Evolutionary conservation across 2,113 vertebrate genomes (phyloP).

Genomic region (Ammodytes dubius): DNA sequence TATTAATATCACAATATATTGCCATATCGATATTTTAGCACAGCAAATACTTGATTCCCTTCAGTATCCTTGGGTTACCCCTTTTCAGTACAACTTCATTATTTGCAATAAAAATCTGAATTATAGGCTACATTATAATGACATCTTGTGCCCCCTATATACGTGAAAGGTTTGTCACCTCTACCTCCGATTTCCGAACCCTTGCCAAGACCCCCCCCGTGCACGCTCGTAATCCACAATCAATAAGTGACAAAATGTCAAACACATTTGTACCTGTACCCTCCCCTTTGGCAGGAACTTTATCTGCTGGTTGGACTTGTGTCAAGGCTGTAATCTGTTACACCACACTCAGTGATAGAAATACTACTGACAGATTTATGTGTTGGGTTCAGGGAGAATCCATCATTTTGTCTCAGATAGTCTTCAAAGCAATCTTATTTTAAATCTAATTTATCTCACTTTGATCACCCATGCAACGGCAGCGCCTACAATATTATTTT

Average conservation of each 20-base stretch:
- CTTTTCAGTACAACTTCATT: too few species aligned
- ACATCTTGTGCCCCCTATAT: conserved; percentile 22
- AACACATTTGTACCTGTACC: conserved; percentile 62
- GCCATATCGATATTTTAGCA: too few species aligned
- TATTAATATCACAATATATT: too few species aligned
- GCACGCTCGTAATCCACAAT: conserved; percentile 40
- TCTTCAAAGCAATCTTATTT: conserved; percentile 29
- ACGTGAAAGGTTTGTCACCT: neutral
- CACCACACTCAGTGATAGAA: conserved; percentile 25
- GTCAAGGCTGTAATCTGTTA: conserved; percentile 53
- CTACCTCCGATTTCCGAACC: conserved; percentile 25
- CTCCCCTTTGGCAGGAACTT: conserved; percentile 30
- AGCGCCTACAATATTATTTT: conserved; percentile 12
- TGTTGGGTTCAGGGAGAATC: conserved; percentile 12
- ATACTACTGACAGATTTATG: conserved; percentile 45
- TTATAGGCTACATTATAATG: neutral
- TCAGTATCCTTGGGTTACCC: too few species aligned
- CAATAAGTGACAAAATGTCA: conserved; percentile 72
- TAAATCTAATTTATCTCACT: conserved; percentile 37
- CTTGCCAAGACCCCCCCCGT: conserved; percentile 24
- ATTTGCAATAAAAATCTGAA: neutral
- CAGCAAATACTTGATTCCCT: too few species aligned
- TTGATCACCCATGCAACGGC: conserved; percentile 33
- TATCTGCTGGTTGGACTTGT: conserved; percentile 31
- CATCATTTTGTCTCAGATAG: conserved; percentile 26